phyloP scores from a whole-genome alignment of 2,797 vertebrate species.

The Cottoperca gobio region DNA sequence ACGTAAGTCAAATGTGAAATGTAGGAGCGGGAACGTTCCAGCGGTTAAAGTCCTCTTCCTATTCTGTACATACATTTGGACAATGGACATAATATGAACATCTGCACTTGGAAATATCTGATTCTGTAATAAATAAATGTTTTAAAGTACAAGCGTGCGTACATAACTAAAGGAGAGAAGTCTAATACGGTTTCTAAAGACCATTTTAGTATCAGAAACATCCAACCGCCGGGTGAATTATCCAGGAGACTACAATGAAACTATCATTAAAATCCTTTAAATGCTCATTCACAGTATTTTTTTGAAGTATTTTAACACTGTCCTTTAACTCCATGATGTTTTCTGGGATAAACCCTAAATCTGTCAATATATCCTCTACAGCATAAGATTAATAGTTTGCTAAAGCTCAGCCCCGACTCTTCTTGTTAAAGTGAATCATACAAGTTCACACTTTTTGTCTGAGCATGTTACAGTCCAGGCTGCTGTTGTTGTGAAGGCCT shows the following conservation, averaged over 20 bases:
- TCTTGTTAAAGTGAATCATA: constrained; percentile 54
- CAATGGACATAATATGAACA: neutral
- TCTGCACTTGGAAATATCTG: neutral
- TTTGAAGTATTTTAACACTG: constrained; percentile 28
- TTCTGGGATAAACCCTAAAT: constrained; percentile 24
- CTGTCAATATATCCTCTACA: constrained; percentile 22
- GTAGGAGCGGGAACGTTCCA: neutral
- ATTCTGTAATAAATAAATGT: too few species aligned
- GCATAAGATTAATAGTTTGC: constrained; percentile 43
- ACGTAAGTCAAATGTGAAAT: too few species aligned
- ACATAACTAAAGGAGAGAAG: neutral
- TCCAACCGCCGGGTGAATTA: neutral
- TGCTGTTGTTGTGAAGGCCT: constrained; percentile 54
- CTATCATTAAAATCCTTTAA: constrained; percentile 16
- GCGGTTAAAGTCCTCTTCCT: too few species aligned
- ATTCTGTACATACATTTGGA: too few species aligned
- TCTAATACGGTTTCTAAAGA: neutral
- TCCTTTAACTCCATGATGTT: constrained; percentile 35
- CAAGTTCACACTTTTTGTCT: neutral
- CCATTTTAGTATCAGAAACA: neutral
- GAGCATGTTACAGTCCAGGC: constrained; percentile 25
- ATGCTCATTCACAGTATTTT: constrained; percentile 37
- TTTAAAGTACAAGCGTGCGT: neutral
- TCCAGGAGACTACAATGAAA: neutral
- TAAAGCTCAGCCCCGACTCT: too few species aligned